Conservation (phyloP, 2,797 vertebrate species). For the Hippocampus kuda region DNA sequence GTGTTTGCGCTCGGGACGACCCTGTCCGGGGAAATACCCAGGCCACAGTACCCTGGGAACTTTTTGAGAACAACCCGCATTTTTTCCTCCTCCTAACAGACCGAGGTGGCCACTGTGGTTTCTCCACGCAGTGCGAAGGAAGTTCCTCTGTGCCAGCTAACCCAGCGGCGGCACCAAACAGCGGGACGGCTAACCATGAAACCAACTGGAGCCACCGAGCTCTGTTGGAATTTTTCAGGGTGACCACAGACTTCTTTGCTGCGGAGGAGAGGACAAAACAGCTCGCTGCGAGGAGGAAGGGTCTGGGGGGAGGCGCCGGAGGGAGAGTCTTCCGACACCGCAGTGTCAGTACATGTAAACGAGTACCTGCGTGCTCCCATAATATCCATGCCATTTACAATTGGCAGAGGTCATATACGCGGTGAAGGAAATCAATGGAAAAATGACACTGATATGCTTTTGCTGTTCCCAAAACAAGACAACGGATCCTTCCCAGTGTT, state of each 20-base stretch:
- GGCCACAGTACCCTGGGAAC: slow-evolving; percentile 68
- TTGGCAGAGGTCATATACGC: slow-evolving; percentile 79
- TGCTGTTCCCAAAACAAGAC: not conserved
- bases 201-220: slow-evolving; percentile 70
- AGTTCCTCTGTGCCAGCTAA: slow-evolving; percentile 8
- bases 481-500: not conserved
- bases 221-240: slow-evolving; percentile 73
- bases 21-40: slow-evolving; percentile 64
- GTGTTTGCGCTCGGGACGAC: slow-evolving; percentile 71
- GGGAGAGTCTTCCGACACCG: slow-evolving; percentile 62
- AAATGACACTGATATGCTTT: slow-evolving; percentile 7
- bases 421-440: slow-evolving; percentile 51
- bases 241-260: slow-evolving; percentile 72
- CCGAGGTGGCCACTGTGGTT: slow-evolving; percentile 73
- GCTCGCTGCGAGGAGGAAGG: slow-evolving; percentile 59
- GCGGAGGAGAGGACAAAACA: slow-evolving; percentile 70
- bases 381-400: slow-evolving; percentile 76
- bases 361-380: slow-evolving; percentile 67
- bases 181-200: slow-evolving; percentile 12
- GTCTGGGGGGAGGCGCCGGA: slow-evolving; percentile 46
- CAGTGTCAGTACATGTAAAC: slow-evolving; percentile 70
- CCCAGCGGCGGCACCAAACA: not conserved
- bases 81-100: slow-evolving; percentile 73
- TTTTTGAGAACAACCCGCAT: slow-evolving; percentile 78
- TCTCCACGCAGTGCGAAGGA: slow-evolving; percentile 51